Conservation (phyloP, 2,113 vertebrate species). For the Nicator chloris region DNA sequence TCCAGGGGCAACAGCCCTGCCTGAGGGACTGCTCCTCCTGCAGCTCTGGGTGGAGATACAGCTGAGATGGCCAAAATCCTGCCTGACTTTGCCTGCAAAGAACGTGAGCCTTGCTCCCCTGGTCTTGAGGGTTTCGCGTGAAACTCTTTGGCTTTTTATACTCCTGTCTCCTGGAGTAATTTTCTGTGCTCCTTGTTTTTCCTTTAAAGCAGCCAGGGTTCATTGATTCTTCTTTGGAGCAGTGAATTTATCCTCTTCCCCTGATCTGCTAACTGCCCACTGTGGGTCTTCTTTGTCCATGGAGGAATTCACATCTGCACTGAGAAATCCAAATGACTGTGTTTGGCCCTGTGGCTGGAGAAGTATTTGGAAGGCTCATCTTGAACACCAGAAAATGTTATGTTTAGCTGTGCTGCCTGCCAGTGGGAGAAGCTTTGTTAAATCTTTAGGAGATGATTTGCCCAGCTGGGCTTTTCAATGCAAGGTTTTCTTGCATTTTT, state of each 20-base stretch:
- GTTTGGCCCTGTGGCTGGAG: neutral
- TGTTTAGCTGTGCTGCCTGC: rapidly evolving
- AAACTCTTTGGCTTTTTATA: neutral
- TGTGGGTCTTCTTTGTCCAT: neutral
- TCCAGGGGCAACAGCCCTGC: neutral
- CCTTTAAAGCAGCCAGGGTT: neutral
- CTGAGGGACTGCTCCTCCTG: neutral
- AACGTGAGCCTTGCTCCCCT: neutral
- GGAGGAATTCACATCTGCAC: neutral
- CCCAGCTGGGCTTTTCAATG: neutral
- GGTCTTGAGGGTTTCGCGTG: neutral
- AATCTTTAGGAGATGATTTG: neutral
- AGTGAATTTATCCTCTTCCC: neutral
- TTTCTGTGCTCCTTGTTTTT: neutral
- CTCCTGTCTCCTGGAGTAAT: neutral
- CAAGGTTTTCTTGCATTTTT: neutral
- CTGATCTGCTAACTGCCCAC: neutral
- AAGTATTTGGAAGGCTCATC: neutral
- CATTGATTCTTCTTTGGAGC: neutral
- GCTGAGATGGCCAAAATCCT: neutral
- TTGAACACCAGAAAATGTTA: neutral
- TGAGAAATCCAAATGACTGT: neutral
- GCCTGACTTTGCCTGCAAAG: neutral
- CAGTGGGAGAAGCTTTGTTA: neutral
- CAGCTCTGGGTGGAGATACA: neutral